Evolutionary conservation across 2,797 vertebrate species (phyloP).

Genomic region (Sebastes matsubarae): DNA sequence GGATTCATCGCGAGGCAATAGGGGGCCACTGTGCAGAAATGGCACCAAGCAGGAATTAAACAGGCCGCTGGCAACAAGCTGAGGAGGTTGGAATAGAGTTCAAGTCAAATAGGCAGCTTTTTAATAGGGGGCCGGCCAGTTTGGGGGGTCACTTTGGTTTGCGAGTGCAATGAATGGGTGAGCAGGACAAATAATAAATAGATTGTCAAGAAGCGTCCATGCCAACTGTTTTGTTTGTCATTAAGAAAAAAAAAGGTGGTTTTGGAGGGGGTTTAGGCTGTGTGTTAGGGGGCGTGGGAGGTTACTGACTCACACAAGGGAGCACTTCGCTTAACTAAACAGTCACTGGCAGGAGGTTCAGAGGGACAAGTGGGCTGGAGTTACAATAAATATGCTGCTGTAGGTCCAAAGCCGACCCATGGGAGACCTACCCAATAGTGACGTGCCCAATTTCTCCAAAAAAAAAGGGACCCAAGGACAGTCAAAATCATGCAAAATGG

Average conservation of each 20-base stretch:
- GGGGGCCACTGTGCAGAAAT: slow-evolving; percentile 61
- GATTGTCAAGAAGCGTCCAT: slow-evolving; percentile 2
- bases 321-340: slow-evolving; percentile 31
- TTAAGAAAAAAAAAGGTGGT: not conserved
- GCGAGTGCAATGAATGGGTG: slow-evolving; percentile 15
- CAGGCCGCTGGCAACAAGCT: slow-evolving; percentile 58
- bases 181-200: slow-evolving; percentile 37
- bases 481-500: not conserved
- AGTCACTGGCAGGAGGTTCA: slow-evolving; percentile 9
- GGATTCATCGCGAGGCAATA: slow-evolving; percentile 48
- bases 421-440: not conserved
- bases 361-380: slow-evolving; percentile 8
- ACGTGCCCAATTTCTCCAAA: not conserved
- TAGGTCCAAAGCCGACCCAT: not conserved
- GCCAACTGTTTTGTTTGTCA: slow-evolving; percentile 49
- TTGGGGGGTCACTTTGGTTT: slow-evolving; percentile 16
- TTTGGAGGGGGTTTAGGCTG: slow-evolving; percentile 6
- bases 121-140: slow-evolving; percentile 23
- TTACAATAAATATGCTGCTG: not conserved
- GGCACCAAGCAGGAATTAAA: slow-evolving; percentile 64
- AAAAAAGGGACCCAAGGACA: not conserved
- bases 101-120: slow-evolving; percentile 50
- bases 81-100: slow-evolving; percentile 37
- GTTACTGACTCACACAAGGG: slow-evolving; percentile 42
- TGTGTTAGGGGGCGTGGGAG: slow-evolving; percentile 34